Evolutionary conservation across 2,113 vertebrate genomes (phyloP).

Genomic region (Alosa alosa): DNA sequence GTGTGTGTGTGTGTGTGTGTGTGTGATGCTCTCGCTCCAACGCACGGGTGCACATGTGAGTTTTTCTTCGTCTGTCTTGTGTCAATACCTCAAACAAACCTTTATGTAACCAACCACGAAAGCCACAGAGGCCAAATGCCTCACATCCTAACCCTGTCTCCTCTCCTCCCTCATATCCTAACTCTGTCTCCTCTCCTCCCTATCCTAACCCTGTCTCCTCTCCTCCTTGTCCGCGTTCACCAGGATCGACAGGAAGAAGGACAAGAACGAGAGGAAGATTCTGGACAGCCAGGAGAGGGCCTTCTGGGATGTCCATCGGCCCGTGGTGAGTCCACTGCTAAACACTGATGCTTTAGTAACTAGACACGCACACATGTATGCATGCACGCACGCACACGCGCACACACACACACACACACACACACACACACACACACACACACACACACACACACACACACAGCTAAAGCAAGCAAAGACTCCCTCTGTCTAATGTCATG

Average conservation of each 20-base stretch:
- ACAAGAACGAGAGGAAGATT: conserved; percentile 89
- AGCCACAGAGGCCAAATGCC: too few species aligned
- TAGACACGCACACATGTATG: neutral
- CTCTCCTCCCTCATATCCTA: neutral
- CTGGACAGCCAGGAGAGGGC: conserved; percentile 87
- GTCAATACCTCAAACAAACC: neutral
- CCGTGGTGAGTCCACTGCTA: conserved; percentile 76
- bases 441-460: neutral
- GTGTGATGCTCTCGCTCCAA: conserved; percentile 11
- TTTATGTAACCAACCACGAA: neutral
- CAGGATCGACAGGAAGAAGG: conserved; percentile 87
- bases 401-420: neutral
- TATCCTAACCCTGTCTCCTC: too few species aligned
- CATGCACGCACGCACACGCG: neutral
- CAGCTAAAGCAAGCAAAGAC: too few species aligned
- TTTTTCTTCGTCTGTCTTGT: neutral
- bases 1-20: neutral
- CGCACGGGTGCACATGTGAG: neutral
- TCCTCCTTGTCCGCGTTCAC: neutral
- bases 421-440: neutral
- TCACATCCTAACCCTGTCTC: too few species aligned
- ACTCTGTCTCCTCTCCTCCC: too few species aligned
- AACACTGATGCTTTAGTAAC: neutral
- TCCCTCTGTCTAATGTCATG: too few species aligned
- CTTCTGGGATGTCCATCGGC: conserved; percentile 88